Base-by-base conservation (phyloP, 2,797 vertebrate genomes). In the Borostomias antarcticus region DNA sequence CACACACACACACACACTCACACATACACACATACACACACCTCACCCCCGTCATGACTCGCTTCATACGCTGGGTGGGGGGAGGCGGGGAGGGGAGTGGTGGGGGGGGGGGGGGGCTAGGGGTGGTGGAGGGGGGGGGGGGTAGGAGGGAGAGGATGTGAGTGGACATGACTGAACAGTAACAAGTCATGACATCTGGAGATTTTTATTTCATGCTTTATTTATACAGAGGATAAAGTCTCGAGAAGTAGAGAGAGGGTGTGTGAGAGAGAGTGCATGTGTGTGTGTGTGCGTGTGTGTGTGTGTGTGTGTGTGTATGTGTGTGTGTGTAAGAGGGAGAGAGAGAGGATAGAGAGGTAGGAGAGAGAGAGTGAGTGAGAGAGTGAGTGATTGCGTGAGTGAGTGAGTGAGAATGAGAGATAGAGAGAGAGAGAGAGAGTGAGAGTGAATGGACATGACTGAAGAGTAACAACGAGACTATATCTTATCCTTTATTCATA, bases 11-110 rank as follows among this genome's bases (percentile, higher is more conserved):
- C n/a, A n/a, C n/a, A n/a, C n/a, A n/a, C n/a, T n/a, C n/a, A n/a
- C n/a, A n/a, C n/a, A n/a, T n/a, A n/a, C n/a, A n/a, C n/a, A n/a
- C n/a, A n/a, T n/a, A n/a, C n/a, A n/a, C n/a, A n/a, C n/a, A n/a
- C n/a, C n/a, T n/a, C n/a, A 86, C 91, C 80, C n/a, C 86, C 93
- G 93, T 94, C 91, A 93, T 94, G 94, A 94, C 92, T 95, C 93
- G 92, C 90, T 95, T 96, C 96, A 95, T 95, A 94, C 90, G 91
- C 94, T 93, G 90, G 92, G 82, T 92, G 90, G 90, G 81, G 72
- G 75, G 58, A 58, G 66, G 78, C 70, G 63, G 67, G 72, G 69
- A 73, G 78, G 92, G 93, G 91, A 86, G 90, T 89, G 87, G 91
- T 86, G 89, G 89, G 91, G 89, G 72, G 56, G 77, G 73, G 72